Conservation (phyloP, 2,888 invertebrate genomes). For the Chydorus sphaericus region DNA sequence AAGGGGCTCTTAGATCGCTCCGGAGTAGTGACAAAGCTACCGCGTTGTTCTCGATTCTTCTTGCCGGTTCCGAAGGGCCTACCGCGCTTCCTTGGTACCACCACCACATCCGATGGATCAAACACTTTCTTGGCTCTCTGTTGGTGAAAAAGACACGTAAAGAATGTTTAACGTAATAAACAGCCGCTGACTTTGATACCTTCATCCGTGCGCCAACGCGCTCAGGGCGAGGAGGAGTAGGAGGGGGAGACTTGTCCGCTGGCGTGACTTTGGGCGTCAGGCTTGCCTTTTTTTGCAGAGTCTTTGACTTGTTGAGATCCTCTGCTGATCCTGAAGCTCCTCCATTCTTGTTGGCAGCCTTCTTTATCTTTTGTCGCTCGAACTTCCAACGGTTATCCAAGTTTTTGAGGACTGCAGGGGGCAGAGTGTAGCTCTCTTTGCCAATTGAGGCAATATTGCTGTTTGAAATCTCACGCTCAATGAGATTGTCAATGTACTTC, state of each 20-base stretch:
- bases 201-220: conserved; percentile 8
- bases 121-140: conserved; percentile 69
- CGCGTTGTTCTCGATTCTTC: conserved; percentile 14
- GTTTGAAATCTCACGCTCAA: conserved; percentile 8
- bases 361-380: not conserved
- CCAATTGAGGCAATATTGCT: conserved; percentile 6
- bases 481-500: conserved; percentile 13
- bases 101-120: conserved; percentile 68
- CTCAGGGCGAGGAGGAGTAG: conserved; percentile 3
- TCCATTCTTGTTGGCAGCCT: too few species aligned
- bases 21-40: not conserved
- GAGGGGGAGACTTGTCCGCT: conserved; percentile 1
- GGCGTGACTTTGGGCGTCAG: not conserved
- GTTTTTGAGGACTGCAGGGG: conserved; percentile 1
- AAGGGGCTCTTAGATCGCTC: conserved; percentile 2
- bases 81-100: conserved; percentile 54
- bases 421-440: conserved; percentile 7
- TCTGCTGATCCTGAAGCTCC: not conserved
- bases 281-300: not conserved
- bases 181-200: not conserved
- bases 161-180: not conserved
- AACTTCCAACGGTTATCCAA: conserved; percentile 10
- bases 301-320: not conserved
- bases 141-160: conserved; percentile 20
- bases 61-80: conserved; percentile 47